phyloP scores from a whole-genome alignment of 2,888 invertebrate genomes.

The Congeria kusceri region DNA sequence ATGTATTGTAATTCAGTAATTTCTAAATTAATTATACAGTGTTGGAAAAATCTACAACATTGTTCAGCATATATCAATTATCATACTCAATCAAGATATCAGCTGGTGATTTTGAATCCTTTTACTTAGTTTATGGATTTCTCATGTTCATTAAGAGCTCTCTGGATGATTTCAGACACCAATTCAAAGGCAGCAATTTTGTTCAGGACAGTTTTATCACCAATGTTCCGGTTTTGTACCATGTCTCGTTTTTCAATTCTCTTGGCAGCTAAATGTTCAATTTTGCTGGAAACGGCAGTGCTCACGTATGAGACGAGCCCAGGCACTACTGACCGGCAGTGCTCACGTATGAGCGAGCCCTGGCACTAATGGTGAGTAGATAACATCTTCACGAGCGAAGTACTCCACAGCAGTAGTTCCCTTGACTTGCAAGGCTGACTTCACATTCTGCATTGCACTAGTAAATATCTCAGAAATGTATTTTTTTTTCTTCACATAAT shows the following conservation, averaged over 20 bases:
- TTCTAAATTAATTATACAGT: too few species aligned
- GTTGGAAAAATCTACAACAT: too few species aligned
- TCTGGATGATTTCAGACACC: neutral
- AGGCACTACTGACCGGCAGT: too few species aligned
- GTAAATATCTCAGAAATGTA: neutral
- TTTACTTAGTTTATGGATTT: neutral
- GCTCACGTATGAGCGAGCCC: too few species aligned
- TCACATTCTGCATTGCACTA: slow-evolving; percentile 8
- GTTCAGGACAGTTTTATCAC: neutral
- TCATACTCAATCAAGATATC: too few species aligned
- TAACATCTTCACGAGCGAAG: slow-evolving; percentile 9
- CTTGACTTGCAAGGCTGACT: slow-evolving; percentile 5
- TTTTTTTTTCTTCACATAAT: slow-evolving; percentile 6
- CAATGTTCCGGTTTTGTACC: neutral
- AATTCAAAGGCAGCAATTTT: neutral
- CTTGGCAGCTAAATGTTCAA: too few species aligned
- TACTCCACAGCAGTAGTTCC: slow-evolving; percentile 7
- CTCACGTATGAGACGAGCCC: too few species aligned
- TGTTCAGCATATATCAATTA: too few species aligned
- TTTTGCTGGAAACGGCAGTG: too few species aligned
- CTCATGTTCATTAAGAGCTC: neutral
- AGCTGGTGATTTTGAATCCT: too few species aligned
- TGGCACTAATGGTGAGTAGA: slow-evolving; percentile 13
- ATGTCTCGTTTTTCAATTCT: too few species aligned
- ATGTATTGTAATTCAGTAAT: too few species aligned